Evolutionary conservation across 2,113 vertebrate genomes (phyloP).

Genomic region (Nycticryphes semicollaris): DNA sequence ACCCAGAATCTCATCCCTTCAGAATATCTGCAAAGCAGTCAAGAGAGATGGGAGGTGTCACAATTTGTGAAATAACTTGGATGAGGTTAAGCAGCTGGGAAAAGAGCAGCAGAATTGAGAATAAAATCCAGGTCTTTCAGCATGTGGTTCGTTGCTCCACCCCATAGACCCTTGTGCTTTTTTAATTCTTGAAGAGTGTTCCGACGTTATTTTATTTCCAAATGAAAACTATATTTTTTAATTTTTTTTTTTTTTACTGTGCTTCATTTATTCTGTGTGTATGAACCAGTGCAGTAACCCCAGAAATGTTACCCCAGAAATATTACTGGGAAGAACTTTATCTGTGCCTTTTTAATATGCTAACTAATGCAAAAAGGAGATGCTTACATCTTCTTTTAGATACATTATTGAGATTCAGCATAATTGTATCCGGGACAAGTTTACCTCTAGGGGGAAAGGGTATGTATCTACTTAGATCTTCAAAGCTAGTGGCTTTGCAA

Average conservation of each 20-base stretch:
- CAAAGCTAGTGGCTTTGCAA: not conserved
- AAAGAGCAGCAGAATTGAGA: not conserved
- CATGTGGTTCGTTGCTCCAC: not conserved
- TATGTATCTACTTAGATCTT: not conserved
- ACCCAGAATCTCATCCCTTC: not conserved
- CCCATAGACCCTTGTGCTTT: not conserved
- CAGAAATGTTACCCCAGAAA: not conserved
- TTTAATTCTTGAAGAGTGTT: not conserved
- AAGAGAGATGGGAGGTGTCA: not conserved
- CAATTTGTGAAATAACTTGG: not conserved
- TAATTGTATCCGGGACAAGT: not conserved
- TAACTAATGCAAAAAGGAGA: not conserved
- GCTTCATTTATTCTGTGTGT: not conserved
- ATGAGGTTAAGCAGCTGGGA: not conserved
- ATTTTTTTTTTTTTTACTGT: not conserved
- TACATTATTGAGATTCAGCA: not conserved
- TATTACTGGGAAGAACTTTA: not conserved
- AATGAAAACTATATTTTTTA: not conserved
- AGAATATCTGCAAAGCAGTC: not conserved
- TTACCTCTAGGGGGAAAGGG: not conserved
- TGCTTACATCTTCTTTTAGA: constrained; percentile 13
- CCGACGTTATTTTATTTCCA: not conserved
- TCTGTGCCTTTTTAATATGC: constrained; percentile 13
- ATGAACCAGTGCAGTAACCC: not conserved
- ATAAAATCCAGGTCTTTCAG: not conserved